Percentiles rank a stretch among this genome's conserved stretches.
These are phyloP conservation scores for Chiloscyllium plagiosum DNA, from an alignment of 2,113 vertebrate genomes.

Conservation along the genomic window DNA sequence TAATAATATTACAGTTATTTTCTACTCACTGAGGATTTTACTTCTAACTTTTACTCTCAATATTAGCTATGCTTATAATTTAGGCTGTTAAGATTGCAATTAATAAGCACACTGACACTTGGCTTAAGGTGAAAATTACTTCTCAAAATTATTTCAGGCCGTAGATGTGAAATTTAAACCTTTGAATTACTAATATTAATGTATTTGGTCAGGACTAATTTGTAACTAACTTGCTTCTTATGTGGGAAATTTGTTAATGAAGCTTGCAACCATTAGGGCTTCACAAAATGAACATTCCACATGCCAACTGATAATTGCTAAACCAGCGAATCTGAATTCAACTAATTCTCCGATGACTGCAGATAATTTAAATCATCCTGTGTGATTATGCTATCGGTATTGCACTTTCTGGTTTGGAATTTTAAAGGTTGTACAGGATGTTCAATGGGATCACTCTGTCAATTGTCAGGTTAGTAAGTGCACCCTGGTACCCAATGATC, in stretches of 20 bases:
- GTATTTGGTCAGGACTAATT: not conserved
- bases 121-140: not conserved
- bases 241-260: not conserved
- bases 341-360: not conserved
- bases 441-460: not conserved
- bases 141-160: not conserved
- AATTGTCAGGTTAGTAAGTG: not conserved
- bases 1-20: not conserved
- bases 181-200: not conserved
- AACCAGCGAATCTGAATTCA: not conserved
- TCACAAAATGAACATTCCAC: too few species aligned
- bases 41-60: not conserved
- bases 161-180: not conserved
- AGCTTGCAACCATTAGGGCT: not conserved
- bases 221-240: not conserved
- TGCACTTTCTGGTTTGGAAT: not conserved
- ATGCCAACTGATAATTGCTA: constrained; percentile 4
- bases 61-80: not conserved
- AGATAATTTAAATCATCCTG: not conserved
- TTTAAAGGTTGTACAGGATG: not conserved
- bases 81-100: not conserved
- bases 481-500: not conserved
- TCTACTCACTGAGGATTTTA: not conserved
- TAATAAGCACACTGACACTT: not conserved
- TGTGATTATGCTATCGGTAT: not conserved